Evolutionary conservation across 1,140 invertebrate species (phyloP), one percentile per base, ranked within the genome.

Genomic region (Trichomalopsis sarcophagae): DNA sequence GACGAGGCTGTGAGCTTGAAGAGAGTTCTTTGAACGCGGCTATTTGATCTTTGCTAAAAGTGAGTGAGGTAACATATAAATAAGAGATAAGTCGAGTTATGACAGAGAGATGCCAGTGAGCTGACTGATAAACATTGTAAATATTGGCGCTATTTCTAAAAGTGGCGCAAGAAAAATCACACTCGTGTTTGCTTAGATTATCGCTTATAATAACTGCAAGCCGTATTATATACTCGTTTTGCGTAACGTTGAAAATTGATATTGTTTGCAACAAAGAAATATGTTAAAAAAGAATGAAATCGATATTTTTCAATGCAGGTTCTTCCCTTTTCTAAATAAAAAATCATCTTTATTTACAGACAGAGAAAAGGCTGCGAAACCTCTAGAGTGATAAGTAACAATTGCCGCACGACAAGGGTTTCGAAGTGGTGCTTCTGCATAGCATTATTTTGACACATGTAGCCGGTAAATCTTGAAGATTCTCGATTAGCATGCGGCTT

Each of bases 361-460:
- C 14, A 77, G 40, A 44, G 30, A 77, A 77, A 55, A 77, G 1
- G 50, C 11, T 3, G 36, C 1, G 13, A 27, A 77, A 14, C 10
- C n/a, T 14, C 14, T 21, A n/a, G 62, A 66, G 62, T n/a, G 14
- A 66, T 66, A 66, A 55, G n/a, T 30, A 55, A 77, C 62, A 77
- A 62, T 33, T 27, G 55, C 33, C 27, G 17, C 27, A 33, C 30
- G 21, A 79, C 17, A 36, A 79, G 36, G 55, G 77, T 66, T 79
- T 68, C 55, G 2, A 47, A 11, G 21, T 17, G 27, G 77, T 36
- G 50, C 27, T 33, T 36, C 30, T 66, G 1, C 36, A 68, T 79
- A 66, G 66, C 33, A 68, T 11, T 81, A 50, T 71, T 81, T 71
- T 81, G 40, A 79, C 33, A 33, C n/a, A 23, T 71, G 23, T 23